Base-by-base conservation (phyloP, 2,113 vertebrate species). In the Oncorhynchus nerka region DNA sequence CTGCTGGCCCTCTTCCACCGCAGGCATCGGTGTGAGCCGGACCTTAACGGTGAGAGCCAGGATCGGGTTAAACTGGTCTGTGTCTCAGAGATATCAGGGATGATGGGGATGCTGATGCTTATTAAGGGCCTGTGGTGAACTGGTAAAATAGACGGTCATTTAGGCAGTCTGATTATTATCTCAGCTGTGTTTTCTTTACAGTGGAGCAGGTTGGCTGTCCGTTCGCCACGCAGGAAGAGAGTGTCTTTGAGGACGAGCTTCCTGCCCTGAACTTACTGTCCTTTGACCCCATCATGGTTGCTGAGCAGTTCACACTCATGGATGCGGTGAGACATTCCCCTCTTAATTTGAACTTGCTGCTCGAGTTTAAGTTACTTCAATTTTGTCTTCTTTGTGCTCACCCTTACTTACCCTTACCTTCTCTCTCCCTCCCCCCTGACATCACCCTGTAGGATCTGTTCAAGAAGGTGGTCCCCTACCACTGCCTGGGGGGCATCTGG, bases 401-500 rank as follows among this genome's bases (percentile, higher is more conserved):
- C 34, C 59, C 22, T 65, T 1, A 59, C 28, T 55, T 8, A 22
- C n/a, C 22, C n/a, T 48, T 24, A 15, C 12, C 6, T 6, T 3
- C 1, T 32, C 45, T 26, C 19, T 20, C 4, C 34, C 19, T 12
- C 68, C 13, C 9, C 9, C 39, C 39, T n/a, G 13, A 7, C 26
- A n/a, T 45, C 39, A 39, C 2, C 24, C 49, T 73, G 5, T 3
- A 99, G 98, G 97, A 99, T 72, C 95, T 99, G 81, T 99, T 99
- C 78, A 99, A 99, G 94, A 98, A 96, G 81, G 97, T 99, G 90
- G 97, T 99, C 55, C 95, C 98, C 4, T 98, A 99, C 88, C 98
- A 99, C 92, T 99, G 98, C 87, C 92, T 99, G 84, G 97, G 97
- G 39, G 96, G 95, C 73, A 99, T 98, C 86, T 99, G 98, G 98